Evolutionary conservation across 2,888 invertebrate species (phyloP).

Genomic region (Parnassius apollo): DNA sequence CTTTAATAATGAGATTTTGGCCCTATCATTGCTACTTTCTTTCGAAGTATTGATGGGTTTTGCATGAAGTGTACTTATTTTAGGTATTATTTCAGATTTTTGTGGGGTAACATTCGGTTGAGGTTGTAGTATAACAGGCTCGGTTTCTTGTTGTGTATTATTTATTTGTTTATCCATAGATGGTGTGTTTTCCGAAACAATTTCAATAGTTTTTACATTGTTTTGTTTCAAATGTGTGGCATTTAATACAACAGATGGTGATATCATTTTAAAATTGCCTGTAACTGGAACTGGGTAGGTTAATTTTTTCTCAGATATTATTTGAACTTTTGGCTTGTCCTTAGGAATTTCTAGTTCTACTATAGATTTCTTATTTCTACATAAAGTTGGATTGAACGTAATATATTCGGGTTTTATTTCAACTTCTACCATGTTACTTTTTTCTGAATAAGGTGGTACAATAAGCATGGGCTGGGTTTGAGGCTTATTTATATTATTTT

Average conservation of each 20-base stretch:
- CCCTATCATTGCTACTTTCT: conserved; percentile 3
- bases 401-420: background rate
- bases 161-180: conserved; percentile 7
- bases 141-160: background rate
- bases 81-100: conserved; percentile 7
- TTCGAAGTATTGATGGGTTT: conserved; percentile 1
- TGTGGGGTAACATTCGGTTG: background rate
- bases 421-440: background rate
- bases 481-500: conserved; percentile 28
- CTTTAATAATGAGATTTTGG: conserved; percentile 35
- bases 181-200: conserved; percentile 26
- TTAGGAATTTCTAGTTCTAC: background rate
- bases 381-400: background rate
- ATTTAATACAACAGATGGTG: conserved; percentile 48
- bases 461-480: conserved; percentile 22
- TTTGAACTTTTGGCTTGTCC: conserved; percentile 47
- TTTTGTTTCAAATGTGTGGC: conserved; percentile 37
- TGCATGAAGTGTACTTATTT: conserved; percentile 3
- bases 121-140: conserved; percentile 7
- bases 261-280: conserved; percentile 50
- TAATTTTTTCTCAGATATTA: conserved; percentile 62
- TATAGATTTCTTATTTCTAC: background rate
- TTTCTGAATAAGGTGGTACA: conserved; percentile 18
- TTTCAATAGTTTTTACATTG: conserved; percentile 5
- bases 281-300: conserved; percentile 43